Conservation (phyloP, 2,888 invertebrate genomes). For the Argyresthia goedartella region DNA sequence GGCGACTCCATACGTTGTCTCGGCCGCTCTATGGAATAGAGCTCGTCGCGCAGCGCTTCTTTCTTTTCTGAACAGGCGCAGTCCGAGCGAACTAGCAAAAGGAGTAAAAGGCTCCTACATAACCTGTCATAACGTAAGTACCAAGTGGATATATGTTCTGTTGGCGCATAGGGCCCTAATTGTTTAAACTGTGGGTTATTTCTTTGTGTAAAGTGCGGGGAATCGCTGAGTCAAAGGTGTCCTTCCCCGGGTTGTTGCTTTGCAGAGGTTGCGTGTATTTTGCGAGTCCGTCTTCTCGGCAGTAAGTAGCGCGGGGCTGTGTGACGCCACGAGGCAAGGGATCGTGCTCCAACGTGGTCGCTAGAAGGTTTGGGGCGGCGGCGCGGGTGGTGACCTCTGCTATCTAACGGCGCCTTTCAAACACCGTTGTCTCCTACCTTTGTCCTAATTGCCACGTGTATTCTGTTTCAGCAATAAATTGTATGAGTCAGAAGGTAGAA, state of each 20-base stretch:
- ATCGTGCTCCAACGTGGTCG: slow-evolving; percentile 1
- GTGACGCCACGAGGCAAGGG: slow-evolving; percentile 29
- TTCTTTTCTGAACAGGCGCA: slow-evolving; percentile 71
- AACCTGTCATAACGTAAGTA: slow-evolving; percentile 71
- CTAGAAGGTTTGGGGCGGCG: slow-evolving; percentile 32
- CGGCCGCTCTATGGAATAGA: slow-evolving; percentile 60
- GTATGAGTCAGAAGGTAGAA: slow-evolving; percentile 99
- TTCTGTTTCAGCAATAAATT: slow-evolving; percentile 84
- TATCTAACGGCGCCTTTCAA: slow-evolving; percentile 23
- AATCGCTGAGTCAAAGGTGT: slow-evolving; percentile 28
- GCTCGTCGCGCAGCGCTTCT: slow-evolving; percentile 62
- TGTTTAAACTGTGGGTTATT: slow-evolving; percentile 23
- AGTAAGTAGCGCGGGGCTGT: slow-evolving; percentile 30
- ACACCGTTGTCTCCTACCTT: slow-evolving; percentile 18
- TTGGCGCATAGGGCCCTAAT: slow-evolving; percentile 23
- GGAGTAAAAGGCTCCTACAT: slow-evolving; percentile 72
- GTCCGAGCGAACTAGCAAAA: slow-evolving; percentile 68
- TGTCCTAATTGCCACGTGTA: slow-evolving; percentile 62
- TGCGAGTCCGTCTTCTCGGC: slow-evolving; percentile 24
- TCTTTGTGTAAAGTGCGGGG: slow-evolving; percentile 13
- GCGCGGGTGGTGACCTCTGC: slow-evolving; percentile 54
- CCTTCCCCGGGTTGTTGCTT: background rate
- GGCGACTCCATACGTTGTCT: slow-evolving; percentile 64
- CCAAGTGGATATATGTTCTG: slow-evolving; percentile 33
- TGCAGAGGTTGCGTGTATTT: slow-evolving; percentile 12